Evolutionary conservation across 2,113 vertebrate species (phyloP), one percentile per base, ranked within the genome.

Genomic region (Trogon surrucura): DNA sequence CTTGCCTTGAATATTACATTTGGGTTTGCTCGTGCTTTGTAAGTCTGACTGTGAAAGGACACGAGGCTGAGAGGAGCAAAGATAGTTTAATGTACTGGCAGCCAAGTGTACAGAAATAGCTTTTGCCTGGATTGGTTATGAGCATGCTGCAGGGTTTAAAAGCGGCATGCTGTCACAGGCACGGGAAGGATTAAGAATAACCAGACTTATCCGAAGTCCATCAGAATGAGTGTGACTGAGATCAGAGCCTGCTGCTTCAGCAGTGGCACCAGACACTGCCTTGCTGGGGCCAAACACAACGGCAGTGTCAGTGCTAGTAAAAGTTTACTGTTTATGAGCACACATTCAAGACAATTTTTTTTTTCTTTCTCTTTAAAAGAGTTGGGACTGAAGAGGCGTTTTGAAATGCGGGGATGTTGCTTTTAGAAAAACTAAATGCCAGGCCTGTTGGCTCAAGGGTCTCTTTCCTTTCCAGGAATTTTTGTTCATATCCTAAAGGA

Each of bases 41-140:
- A 41, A 26, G n/a, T 72, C 61, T 81, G 87, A 51, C 64, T 91
- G 73, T 84, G 75, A 94, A 85, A 95, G 88, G 72, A 45, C 72
- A 84, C 6, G 3, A 72, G n/a, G 47, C 79, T 61, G 66, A 86
- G 56, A 83, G 80, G 38, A 88, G 65, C 82, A 65, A 72, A 83
- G 85, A 56, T 23, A 88, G 29, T 89, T 88, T 78, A 88, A 56
- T 56, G 26, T 48, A 38, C 75, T 30, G 47, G 79, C 6, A 0
- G 82, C 56, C 72, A 56, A 85, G 50, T 44, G 48, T 29, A 91
- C 91, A 93, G 77, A 92, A 97, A 97, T 95, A 96, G 83, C 89
- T 92, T 93, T 89, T 81, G 69, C 93, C 80, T 86, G 88, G 83
- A 48, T 88, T 96, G 86, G 85, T 51, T 88, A 60, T 67, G 34